These are phyloP conservation scores for Fabriciana adippe DNA, from an alignment of 2,888 invertebrate genomes.

Conservation along the genomic window DNA sequence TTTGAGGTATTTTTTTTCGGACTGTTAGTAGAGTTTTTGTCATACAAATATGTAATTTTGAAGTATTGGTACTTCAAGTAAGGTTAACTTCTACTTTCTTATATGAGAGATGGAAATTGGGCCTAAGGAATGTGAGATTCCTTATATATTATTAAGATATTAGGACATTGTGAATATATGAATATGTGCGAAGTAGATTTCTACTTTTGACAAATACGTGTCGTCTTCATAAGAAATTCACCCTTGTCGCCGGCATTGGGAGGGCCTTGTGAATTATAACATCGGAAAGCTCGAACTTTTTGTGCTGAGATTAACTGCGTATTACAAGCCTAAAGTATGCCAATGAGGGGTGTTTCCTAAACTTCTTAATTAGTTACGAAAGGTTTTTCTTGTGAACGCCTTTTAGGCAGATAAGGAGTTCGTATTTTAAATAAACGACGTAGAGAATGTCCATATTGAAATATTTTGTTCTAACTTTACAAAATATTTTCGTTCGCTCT, in stretches of 20 bases:
- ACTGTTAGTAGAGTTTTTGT: too few species aligned
- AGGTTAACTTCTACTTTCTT: too few species aligned
- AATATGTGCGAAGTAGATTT: constrained; percentile 10
- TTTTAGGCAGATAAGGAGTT: constrained; percentile 34
- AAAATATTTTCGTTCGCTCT: constrained; percentile 18
- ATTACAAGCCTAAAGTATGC: constrained; percentile 74
- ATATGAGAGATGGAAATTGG: too few species aligned
- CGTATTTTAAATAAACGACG: constrained; percentile 25
- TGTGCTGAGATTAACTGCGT: constrained; percentile 73
- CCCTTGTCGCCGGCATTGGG: constrained; percentile 64
- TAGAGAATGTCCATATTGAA: constrained; percentile 23
- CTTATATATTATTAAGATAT: constrained; percentile 1
- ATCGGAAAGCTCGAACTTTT: constrained; percentile 68
- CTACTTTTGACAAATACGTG: constrained; percentile 64
- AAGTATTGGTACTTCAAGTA: too few species aligned
- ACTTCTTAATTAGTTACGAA: constrained; percentile 73
- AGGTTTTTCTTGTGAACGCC: constrained; percentile 37
- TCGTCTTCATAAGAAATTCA: constrained; percentile 70
- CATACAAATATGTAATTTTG: too few species aligned
- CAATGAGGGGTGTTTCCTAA: constrained; percentile 69
- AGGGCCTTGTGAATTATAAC: constrained; percentile 71
- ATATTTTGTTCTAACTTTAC: constrained; percentile 25
- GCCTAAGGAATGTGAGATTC: too few species aligned
- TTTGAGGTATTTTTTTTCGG: too few species aligned
- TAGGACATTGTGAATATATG: constrained; percentile 1